Conservation (phyloP, 2,888 invertebrate species). For the Cheilosia variabilis region DNA sequence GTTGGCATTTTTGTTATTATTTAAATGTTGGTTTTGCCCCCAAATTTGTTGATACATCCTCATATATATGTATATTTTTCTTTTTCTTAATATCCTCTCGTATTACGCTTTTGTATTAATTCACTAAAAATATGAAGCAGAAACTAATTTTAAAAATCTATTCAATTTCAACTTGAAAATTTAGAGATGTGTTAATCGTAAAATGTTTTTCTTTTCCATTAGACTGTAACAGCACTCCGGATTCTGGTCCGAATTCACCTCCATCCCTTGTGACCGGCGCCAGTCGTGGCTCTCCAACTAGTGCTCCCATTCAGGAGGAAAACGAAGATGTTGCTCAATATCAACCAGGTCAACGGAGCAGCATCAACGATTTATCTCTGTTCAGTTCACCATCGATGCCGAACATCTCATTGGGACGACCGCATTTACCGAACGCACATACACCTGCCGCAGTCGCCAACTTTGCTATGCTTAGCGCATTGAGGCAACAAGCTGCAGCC, state of each 20-base stretch:
- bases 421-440: conserved; percentile 85
- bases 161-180: background rate
- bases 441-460: conserved; percentile 78
- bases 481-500: conserved; percentile 79
- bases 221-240: conserved; percentile 87
- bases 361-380: conserved; percentile 89
- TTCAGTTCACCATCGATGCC: conserved; percentile 98
- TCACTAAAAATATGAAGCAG: conserved; percentile 75
- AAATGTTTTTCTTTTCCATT: conserved; percentile 23
- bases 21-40: conserved; percentile 54
- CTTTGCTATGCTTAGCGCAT: conserved; percentile 81
- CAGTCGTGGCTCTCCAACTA: conserved; percentile 87
- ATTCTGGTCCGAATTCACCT: conserved; percentile 91
- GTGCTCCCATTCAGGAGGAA: conserved; percentile 92
- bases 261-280: conserved; percentile 85
- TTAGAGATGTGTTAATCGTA: background rate
- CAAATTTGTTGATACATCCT: conserved; percentile 34
- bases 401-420: conserved; percentile 96
- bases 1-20: conserved; percentile 38
- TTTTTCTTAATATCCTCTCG: background rate
- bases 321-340: conserved; percentile 88
- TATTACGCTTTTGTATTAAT: conserved; percentile 76
- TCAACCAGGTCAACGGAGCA: conserved; percentile 87
- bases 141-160: conserved; percentile 57
- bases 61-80: background rate